Evolutionary conservation across 2,113 vertebrate species (phyloP), one percentile per base, ranked within the genome.

Genomic region (Pimephales promelas): DNA sequence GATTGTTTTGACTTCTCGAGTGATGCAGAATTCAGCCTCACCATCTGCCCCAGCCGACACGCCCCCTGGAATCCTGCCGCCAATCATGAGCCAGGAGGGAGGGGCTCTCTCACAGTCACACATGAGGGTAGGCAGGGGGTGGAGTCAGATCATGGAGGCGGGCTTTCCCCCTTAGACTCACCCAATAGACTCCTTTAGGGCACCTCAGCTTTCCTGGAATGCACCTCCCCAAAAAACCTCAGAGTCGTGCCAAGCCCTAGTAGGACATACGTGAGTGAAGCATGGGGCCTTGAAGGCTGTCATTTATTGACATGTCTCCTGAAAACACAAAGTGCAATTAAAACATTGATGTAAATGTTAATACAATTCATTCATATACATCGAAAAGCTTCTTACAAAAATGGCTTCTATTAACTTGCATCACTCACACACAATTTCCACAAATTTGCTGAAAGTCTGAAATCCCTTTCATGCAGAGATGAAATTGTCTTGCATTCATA

Each of bases 1-100:
- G 98, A 99, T 98, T 96, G 97, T 97, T 97, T 99, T 98, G 98
- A 99, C 97, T 94, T 96, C 97, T 97, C 97, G 94, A 95, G 93
- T 91, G 97, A 96, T 89, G 96, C 95, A 93, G 97, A 98, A 93
- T 94, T 95, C 93, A 96, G 95, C 95, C 92, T 96, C 95, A 93
- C 93, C 93, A 92, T 96, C 97, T 96, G 92, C 94, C 95, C 96
- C 94, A 92, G 94, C 95, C 96, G 95, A 92, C 94, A 92, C 92
- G 91, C 93, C 93, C 95, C 91, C 93, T 93, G 94, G 96, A 96
- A 97, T 91, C 93, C 95, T 90, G 92, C 95, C 90, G 94, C 95
- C 95, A 96, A 94, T 94, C 96, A 92, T 92, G 94, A 95, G 92
- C 92, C 92, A 93, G 95, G 96, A 95, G 95, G 93, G 95, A 95